Evolutionary conservation across 2,797 vertebrate genomes (phyloP).

Genomic region (Phoebastria nigripes): DNA sequence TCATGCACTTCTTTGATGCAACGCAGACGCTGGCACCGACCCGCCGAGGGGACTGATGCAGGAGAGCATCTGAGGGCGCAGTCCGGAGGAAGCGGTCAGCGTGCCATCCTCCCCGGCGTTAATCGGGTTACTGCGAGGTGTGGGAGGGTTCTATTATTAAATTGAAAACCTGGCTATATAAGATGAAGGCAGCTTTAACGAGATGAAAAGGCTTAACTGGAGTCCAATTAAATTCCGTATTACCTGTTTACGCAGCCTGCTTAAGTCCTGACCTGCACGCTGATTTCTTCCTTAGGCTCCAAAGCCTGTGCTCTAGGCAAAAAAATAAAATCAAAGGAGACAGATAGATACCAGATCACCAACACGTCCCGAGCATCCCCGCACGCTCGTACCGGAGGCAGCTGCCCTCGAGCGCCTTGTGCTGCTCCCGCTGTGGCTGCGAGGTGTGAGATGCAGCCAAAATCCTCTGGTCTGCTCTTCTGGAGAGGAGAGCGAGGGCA

Average conservation of each 20-base stretch:
- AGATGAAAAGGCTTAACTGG: conserved; percentile 81
- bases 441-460: neutral
- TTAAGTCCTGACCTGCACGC: conserved; percentile 61
- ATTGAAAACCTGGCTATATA: conserved; percentile 69
- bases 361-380: neutral
- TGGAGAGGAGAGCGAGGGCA: neutral
- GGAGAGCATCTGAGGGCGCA: conserved; percentile 13
- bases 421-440: neutral
- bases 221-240: conserved; percentile 77
- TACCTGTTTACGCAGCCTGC: conserved; percentile 75
- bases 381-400: neutral
- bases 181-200: conserved; percentile 78
- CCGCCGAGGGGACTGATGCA: neutral
- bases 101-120: conserved; percentile 12
- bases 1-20: neutral
- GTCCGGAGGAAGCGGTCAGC: neutral
- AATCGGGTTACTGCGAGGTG: conserved; percentile 70
- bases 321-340: conserved; percentile 7
- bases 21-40: neutral
- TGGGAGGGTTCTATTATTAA: conserved; percentile 72
- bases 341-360: conserved; percentile 9
- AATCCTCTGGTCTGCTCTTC: neutral
- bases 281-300: conserved; percentile 47
- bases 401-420: neutral
- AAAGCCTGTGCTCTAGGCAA: conserved; percentile 22